Percentiles rank a stretch among this genome's conserved stretches.
Evolutionary conservation across 2,113 vertebrate genomes (phyloP).

Genomic region (Mellivora capensis): DNA sequence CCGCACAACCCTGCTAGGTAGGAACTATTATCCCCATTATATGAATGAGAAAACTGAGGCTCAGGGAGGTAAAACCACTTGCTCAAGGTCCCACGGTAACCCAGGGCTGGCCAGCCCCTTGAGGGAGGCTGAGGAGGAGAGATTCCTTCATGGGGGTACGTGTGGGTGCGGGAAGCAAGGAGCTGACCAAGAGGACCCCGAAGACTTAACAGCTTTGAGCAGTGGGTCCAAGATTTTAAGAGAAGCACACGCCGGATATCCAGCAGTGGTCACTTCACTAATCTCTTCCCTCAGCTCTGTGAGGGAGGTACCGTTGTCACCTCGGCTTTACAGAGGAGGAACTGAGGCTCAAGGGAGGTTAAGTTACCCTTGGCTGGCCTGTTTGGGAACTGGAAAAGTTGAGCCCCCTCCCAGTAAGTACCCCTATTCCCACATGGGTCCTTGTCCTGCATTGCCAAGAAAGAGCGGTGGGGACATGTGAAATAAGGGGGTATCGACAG

Average conservation of each 20-base stretch:
- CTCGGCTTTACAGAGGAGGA: neutral
- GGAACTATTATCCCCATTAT: neutral
- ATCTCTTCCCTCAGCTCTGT: neutral
- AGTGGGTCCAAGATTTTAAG: neutral
- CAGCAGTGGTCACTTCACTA: neutral
- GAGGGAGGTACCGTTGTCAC: neutral
- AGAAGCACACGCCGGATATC: neutral
- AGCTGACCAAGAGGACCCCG: neutral
- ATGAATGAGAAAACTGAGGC: neutral
- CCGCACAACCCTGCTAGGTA: neutral
- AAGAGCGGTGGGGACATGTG: neutral
- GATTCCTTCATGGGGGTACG: neutral
- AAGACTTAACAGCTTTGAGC: neutral
- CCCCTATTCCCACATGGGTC: neutral
- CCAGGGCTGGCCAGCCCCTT: neutral
- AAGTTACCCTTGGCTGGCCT: neutral
- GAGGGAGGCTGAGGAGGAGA: neutral
- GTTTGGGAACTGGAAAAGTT: neutral
- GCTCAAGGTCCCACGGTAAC: neutral
- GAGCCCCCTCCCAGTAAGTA: neutral
- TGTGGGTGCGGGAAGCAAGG: neutral
- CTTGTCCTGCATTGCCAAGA: neutral
- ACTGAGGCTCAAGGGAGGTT: neutral
- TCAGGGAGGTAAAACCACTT: neutral
- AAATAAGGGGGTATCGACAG: neutral